Evolutionary conservation across 1,140 invertebrate genomes (phyloP).

Genomic region (Drosophila willistoni): DNA sequence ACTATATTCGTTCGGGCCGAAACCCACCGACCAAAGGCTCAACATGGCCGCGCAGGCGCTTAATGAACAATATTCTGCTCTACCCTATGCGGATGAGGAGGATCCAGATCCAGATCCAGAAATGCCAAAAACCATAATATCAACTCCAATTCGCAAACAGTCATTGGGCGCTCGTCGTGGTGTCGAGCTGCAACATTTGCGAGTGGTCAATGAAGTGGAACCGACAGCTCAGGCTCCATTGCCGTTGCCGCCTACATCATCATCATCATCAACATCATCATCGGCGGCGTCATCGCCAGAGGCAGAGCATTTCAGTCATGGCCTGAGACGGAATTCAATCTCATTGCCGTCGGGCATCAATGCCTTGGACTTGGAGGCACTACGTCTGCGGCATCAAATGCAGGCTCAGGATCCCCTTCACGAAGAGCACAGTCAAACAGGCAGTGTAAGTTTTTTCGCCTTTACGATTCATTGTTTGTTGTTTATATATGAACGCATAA

Average conservation of each 20-base stretch:
- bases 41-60: conserved; percentile 56
- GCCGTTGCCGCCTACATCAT: conserved; percentile 11
- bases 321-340: conserved; percentile 73
- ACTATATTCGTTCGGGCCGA: background rate
- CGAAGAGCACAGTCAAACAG: conserved; percentile 62
- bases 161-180: conserved; percentile 54
- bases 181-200: conserved; percentile 50
- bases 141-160: conserved; percentile 26
- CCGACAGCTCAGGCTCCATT: background rate
- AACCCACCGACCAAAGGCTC: too few relatives aligned
- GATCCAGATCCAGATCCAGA: background rate
- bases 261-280: conserved; percentile 16
- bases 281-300: conserved; percentile 16
- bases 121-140: background rate
- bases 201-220: conserved; percentile 48
- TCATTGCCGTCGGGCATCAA: conserved; percentile 78
- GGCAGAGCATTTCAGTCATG: conserved; percentile 48
- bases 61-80: conserved; percentile 32
- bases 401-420: conserved; percentile 69
- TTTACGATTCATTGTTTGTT: too few relatives aligned
- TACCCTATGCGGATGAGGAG: conserved; percentile 49
- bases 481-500: background rate
- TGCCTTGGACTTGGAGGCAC: conserved; percentile 68
- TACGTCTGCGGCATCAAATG: conserved; percentile 74
- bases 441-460: conserved; percentile 62